Conservation (phyloP, 2,113 vertebrate species). For the Caranx ignobilis region DNA sequence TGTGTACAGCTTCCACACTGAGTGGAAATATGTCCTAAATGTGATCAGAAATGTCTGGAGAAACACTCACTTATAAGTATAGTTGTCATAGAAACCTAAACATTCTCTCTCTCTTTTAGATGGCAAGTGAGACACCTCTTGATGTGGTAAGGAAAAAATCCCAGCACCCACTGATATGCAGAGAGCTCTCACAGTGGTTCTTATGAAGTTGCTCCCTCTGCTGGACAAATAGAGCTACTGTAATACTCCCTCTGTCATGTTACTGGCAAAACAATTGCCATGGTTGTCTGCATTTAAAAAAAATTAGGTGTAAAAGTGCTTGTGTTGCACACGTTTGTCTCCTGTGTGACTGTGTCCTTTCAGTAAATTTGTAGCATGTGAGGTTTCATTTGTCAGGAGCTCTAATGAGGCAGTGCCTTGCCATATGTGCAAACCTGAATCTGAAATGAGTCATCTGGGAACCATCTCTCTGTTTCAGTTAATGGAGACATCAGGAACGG, state of each 20-base stretch:
- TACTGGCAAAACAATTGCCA: background rate
- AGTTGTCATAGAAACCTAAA: slow-evolving; percentile 1
- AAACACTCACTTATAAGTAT: too few relatives aligned
- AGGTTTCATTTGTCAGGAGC: background rate
- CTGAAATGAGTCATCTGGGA: background rate
- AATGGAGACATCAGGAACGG: slow-evolving; percentile 95
- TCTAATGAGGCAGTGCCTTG: background rate
- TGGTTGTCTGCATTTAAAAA: background rate
- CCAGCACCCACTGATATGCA: background rate
- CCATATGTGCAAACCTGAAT: background rate
- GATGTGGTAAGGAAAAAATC: slow-evolving; percentile 91
- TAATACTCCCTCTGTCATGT: background rate
- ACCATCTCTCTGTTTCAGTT: slow-evolving; percentile 83
- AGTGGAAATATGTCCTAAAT: background rate
- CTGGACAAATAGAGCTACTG: background rate
- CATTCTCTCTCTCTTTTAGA: slow-evolving; percentile 85
- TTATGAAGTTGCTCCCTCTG: slow-evolving; percentile 45
- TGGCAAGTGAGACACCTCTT: slow-evolving; percentile 94
- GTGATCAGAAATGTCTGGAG: background rate
- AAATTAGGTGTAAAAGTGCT: background rate
- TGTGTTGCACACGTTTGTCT: background rate
- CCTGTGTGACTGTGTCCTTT: background rate
- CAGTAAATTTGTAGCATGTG: background rate
- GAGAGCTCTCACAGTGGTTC: slow-evolving; percentile 26
- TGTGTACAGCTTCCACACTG: slow-evolving; percentile 51